Percentiles rank a stretch among this genome's conserved stretches.
phyloP scores from a whole-genome alignment of 2,888 invertebrate species.

The Neoaliturus tenellus region DNA sequence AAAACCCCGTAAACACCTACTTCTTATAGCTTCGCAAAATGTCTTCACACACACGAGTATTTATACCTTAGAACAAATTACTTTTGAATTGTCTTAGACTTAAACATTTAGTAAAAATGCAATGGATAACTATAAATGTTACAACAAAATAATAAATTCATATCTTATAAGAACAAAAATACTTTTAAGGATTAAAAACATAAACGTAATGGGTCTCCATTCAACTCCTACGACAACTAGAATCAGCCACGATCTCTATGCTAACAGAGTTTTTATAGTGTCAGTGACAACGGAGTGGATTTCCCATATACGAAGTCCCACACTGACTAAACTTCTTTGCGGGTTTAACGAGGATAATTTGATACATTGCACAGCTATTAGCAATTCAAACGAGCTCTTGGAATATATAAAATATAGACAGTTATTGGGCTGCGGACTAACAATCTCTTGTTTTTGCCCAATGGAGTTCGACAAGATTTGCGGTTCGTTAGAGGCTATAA shows the following conservation, averaged over 20 bases:
- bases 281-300: constrained; percentile 18
- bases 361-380: constrained; percentile 24
- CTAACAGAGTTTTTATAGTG: constrained; percentile 15
- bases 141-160: too few species aligned
- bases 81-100: too few species aligned
- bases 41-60: too few species aligned
- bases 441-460: background rate
- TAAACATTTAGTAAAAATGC: too few species aligned
- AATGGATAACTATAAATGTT: too few species aligned
- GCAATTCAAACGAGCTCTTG: constrained; percentile 5
- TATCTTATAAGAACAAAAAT: too few species aligned
- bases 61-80: too few species aligned
- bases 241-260: background rate
- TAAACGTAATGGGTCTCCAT: too few species aligned
- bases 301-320: constrained; percentile 16
- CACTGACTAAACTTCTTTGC: constrained; percentile 7
- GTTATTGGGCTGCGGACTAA: constrained; percentile 12
- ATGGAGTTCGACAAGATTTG: background rate
- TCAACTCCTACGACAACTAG: background rate
- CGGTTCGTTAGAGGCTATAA: background rate
- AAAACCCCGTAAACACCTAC: too few species aligned
- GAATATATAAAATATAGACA: background rate
- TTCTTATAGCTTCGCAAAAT: too few species aligned
- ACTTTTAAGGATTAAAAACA: too few species aligned
- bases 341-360: constrained; percentile 24